A percentile compares a stretch with the other conserved stretches of the same genome.
Evolutionary conservation across 2,113 vertebrate species (phyloP).

Genomic region (Camelus dromedarius): DNA sequence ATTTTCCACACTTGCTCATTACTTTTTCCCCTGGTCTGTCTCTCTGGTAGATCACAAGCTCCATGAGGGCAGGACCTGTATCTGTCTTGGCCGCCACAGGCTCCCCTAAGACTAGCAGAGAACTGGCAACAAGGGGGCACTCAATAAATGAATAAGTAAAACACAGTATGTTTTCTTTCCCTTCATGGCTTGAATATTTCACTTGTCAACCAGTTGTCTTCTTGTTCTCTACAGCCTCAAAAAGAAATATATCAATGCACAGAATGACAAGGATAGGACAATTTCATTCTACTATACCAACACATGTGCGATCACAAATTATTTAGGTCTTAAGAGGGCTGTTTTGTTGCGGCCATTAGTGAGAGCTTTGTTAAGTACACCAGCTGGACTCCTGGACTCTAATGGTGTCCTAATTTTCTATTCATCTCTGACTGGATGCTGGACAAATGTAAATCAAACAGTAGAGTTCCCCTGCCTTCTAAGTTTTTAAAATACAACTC

Average conservation of each 20-base stretch:
- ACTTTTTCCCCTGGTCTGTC: background rate
- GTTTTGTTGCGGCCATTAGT: too few species aligned
- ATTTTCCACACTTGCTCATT: background rate
- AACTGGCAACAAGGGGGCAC: background rate
- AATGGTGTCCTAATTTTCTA: too few species aligned
- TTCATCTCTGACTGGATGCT: background rate
- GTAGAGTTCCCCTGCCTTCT: background rate
- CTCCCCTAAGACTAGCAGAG: too few species aligned
- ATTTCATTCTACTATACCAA: accelerated
- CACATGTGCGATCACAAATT: background rate
- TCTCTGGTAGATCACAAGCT: background rate
- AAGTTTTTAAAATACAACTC: constrained; percentile 13
- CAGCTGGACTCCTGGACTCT: background rate
- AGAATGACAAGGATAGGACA: background rate
- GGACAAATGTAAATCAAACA: background rate
- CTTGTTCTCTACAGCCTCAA: background rate
- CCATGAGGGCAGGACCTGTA: background rate
- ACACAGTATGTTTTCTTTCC: background rate
- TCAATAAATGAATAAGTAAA: background rate
- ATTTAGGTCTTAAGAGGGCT: background rate
- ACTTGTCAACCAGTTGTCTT: background rate
- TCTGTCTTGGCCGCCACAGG: background rate
- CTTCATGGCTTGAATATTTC: background rate
- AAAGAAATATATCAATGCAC: background rate
- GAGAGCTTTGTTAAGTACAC: background rate